Conservation (phyloP, 2,797 vertebrate species). For the Eulemur rubriventer region DNA sequence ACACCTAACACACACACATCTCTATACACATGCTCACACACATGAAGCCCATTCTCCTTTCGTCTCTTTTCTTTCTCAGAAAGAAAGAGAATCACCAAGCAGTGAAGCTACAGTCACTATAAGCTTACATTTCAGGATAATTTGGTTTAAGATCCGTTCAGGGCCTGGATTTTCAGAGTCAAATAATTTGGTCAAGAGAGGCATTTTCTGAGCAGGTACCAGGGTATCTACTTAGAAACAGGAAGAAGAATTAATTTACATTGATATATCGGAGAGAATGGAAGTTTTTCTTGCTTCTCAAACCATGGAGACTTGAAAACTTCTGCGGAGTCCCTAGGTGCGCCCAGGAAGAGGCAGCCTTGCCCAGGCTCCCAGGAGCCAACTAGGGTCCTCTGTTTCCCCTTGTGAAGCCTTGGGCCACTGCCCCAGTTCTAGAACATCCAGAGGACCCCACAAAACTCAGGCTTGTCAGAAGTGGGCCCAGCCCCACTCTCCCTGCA, state of each 20-base stretch:
- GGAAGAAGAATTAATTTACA: not conserved
- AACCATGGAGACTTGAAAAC: not conserved
- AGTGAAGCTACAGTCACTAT: not conserved
- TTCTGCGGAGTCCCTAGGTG: not conserved
- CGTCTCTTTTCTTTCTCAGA: not conserved
- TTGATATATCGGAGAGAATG: not conserved
- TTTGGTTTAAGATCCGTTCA: not conserved
- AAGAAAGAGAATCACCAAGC: not conserved
- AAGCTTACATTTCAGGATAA: not conserved
- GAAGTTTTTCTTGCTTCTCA: not conserved
- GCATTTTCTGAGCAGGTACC: not conserved
- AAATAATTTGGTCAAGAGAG: constrained; percentile 19
- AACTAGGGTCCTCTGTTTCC: not conserved
- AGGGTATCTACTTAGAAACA: not conserved
- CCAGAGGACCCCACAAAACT: not conserved
- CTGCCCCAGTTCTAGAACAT: not conserved
- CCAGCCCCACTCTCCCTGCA: not conserved
- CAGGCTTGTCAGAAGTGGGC: not conserved
- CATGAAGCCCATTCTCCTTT: too few species aligned
- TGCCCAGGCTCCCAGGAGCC: not conserved
- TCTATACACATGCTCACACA: too few species aligned
- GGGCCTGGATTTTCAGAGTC: constrained; percentile 18
- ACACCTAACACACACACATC: too few species aligned
- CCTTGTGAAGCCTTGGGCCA: not conserved
- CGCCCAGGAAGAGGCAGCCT: not conserved